Base-by-base conservation (phyloP, 1,140 invertebrate genomes). In the Sitodiplosis mosellana region DNA sequence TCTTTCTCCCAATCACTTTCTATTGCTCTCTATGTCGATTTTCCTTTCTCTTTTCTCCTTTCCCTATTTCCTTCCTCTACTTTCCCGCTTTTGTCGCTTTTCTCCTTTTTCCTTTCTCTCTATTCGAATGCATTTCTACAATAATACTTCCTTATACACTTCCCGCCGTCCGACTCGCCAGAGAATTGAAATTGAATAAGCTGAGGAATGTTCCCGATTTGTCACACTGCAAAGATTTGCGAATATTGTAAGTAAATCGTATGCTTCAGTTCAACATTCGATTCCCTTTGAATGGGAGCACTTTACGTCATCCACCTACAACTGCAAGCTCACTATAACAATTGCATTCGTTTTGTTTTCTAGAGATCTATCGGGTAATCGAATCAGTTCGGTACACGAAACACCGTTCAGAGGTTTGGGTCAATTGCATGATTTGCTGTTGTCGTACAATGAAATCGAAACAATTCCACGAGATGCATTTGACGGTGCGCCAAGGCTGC, bases 351-450 rank as follows among this genome's bases (percentile, higher is more conserved):
- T 27, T 27, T 12, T 45, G 33, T 45, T 27, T 45, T 27, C 22
- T 68, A 95, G 91, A 59, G 87, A 94, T 68, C 70, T 95, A 62
- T 81, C 87, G 19, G 81, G 78, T 58, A 96, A 96, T 68, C 65
- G 71, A 54, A 87, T 96, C 54, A 65, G 67, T 33, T 71, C 74
- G 5, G 55, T 94, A 49, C 73, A 77, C 42, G 78, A 76, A 8
- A 69, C 70, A 21, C 74, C 77, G 1, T 90, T 94, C 60, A 63
- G 67, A 22, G 78, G 74, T 17, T 72, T 88, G 50, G 66, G 64
- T 17, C 72, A 77, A 46, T 71, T 97, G 46, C 83, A 87, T 52
- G 90, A 95, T 70, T 68, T 96, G 33, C 72, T 89, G 42, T 69
- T 94, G 37, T 76, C 83, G 18, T 75, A 87, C 58, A 96, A 96